These are phyloP conservation scores for Amphimedon queenslandica DNA, from an alignment of 37 sponge, comb jelly and placozoan genomes.

Conservation along the genomic window DNA sequence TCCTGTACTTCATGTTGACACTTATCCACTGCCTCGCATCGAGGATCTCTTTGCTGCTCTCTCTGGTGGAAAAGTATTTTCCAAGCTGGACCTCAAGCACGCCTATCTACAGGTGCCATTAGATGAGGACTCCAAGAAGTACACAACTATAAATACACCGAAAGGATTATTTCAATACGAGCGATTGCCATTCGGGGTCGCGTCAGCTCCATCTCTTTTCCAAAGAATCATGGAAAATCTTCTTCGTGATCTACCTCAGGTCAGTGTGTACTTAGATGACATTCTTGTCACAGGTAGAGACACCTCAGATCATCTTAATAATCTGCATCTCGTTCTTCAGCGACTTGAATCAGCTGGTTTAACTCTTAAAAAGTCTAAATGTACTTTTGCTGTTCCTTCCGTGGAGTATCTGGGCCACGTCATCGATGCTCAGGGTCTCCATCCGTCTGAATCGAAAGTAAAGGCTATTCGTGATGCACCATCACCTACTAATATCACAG, in stretches of 20 bases:
- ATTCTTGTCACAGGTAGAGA: conserved; percentile 35
- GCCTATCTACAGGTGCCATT: conserved; percentile 48
- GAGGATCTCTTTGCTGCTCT: background rate
- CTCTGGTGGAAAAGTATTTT: background rate
- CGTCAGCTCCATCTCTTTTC: conserved; percentile 57
- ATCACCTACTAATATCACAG: conserved; percentile 22
- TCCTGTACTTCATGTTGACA: background rate
- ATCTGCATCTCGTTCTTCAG: conserved; percentile 12
- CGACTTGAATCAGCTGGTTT: conserved; percentile 5
- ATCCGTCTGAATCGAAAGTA: background rate
- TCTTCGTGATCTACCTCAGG: conserved; percentile 35
- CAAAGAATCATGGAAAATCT: conserved; percentile 60
- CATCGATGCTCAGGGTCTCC: conserved; percentile 6
- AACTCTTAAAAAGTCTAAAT: conserved; percentile 5
- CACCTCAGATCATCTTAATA: conserved; percentile 12
- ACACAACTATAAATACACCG: conserved; percentile 56
- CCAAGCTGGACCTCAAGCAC: background rate
- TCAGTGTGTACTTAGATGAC: conserved; percentile 48
- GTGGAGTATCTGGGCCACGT: too few species aligned
- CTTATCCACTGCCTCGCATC: background rate
- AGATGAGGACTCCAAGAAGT: conserved; percentile 26
- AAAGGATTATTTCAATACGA: conserved; percentile 52
- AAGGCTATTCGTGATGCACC: too few species aligned
- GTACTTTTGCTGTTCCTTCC: conserved; percentile 13
- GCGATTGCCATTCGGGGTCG: conserved; percentile 62